These are phyloP conservation scores for Idaea dimidiata DNA, from an alignment of 2,888 invertebrate species.

Conservation along the genomic window DNA sequence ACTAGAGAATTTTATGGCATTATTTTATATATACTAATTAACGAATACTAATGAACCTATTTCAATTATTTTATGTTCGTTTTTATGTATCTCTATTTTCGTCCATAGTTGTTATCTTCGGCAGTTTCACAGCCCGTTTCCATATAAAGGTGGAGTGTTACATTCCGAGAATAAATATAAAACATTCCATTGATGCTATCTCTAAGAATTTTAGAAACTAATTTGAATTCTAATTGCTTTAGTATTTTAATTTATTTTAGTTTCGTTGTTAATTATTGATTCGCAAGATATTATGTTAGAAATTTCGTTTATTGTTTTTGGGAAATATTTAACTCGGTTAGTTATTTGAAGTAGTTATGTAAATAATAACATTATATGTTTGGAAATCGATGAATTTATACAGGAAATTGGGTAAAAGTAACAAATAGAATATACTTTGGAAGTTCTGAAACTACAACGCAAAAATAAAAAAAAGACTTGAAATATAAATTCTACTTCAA, in stretches of 20 bases:
- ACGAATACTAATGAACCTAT: not conserved
- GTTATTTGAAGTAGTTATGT: not conserved
- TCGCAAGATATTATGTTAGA: not conserved
- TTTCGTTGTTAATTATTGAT: not conserved
- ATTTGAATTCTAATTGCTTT: constrained; percentile 10
- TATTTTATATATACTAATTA: not conserved
- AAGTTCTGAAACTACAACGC: no score
- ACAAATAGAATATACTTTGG: no score
- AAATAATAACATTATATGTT: not conserved
- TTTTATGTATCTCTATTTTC: constrained; percentile 31
- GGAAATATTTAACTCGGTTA: not conserved
- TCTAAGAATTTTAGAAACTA: constrained; percentile 22
- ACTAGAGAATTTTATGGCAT: not conserved
- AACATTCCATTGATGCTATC: constrained; percentile 26
- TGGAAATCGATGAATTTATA: no score
- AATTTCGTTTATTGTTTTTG: not conserved
- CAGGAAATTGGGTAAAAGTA: no score
- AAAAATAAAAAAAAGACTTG: no score
- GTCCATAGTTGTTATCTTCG: constrained; percentile 24
- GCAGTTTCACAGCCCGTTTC: constrained; percentile 25
- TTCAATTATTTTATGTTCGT: constrained; percentile 12
- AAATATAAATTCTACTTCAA: no score
- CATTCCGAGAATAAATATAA: constrained; percentile 28
- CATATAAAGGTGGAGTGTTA: constrained; percentile 22
- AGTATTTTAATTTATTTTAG: not conserved